Percentiles rank a stretch among this genome's conserved stretches.
Evolutionary conservation across 2,113 vertebrate genomes (phyloP).

Genomic region (Castor canadensis): DNA sequence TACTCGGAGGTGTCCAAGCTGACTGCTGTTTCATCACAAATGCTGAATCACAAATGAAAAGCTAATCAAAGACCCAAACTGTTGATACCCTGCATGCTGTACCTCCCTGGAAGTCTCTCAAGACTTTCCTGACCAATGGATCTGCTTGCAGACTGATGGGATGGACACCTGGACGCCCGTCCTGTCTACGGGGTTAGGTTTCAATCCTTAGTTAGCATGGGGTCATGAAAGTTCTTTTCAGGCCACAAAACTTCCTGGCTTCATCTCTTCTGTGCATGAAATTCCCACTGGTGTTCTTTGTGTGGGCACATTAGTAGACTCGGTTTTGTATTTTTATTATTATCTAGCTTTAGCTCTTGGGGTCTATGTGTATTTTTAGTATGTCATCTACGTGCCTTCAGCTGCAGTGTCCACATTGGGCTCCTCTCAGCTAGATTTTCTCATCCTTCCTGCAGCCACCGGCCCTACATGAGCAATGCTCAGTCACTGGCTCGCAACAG

Average conservation of each 20-base stretch:
- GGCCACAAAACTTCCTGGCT: not conserved
- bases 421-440: not conserved
- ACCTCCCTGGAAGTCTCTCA: not conserved
- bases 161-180: too few species aligned
- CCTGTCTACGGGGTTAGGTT: not conserved
- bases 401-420: too few species aligned
- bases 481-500: not conserved
- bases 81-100: not conserved
- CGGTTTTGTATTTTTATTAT: not conserved
- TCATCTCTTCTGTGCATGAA: not conserved
- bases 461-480: not conserved
- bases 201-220: not conserved
- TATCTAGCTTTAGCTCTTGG: not conserved
- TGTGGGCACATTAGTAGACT: not conserved
- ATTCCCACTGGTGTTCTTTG: not conserved
- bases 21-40: not conserved
- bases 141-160: not conserved
- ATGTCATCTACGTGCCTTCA: not conserved
- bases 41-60: not conserved
- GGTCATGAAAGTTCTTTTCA: not conserved
- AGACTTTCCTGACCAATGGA: not conserved
- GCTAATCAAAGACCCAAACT: not conserved
- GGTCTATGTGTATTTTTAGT: not conserved
- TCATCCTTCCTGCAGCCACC: not conserved
- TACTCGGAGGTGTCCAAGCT: not conserved